phyloP scores from a whole-genome alignment of 2,113 vertebrate genomes.

The Chunga burmeisteri region DNA sequence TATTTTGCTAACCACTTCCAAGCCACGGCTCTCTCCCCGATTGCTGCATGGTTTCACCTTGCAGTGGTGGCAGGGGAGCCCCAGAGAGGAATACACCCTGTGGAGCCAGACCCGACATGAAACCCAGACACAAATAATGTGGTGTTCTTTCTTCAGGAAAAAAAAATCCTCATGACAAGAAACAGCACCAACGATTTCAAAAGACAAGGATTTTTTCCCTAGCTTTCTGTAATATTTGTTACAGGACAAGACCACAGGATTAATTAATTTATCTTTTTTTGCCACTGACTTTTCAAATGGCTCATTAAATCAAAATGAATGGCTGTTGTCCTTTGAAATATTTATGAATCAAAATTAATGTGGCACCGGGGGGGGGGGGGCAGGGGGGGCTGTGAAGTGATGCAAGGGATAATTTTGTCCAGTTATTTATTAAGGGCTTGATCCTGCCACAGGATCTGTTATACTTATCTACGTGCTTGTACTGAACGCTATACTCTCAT shows the following conservation, averaged over 20 bases:
- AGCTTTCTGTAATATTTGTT: neutral
- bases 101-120: neutral
- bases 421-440: neutral
- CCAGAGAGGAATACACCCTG: neutral
- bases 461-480: neutral
- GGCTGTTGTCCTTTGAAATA: neutral
- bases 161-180: neutral
- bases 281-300: neutral
- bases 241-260: neutral
- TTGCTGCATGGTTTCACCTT: neutral
- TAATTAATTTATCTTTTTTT: neutral
- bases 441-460: neutral
- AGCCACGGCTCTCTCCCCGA: fast-evolving
- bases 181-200: neutral
- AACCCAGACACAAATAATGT: neutral
- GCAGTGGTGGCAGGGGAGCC: neutral
- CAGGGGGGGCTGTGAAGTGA: neutral
- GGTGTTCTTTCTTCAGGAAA: neutral
- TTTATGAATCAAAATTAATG: neutral
- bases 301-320: constrained; percentile 18
- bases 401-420: neutral
- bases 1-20: neutral
- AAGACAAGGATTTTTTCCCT: neutral
- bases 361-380: fast-evolving
- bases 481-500: neutral